A percentile compares a stretch with the other conserved stretches of the same genome.
These are phyloP conservation scores for Garrulus glandarius DNA, from an alignment of 2,797 vertebrate species.

Conservation along the genomic window DNA sequence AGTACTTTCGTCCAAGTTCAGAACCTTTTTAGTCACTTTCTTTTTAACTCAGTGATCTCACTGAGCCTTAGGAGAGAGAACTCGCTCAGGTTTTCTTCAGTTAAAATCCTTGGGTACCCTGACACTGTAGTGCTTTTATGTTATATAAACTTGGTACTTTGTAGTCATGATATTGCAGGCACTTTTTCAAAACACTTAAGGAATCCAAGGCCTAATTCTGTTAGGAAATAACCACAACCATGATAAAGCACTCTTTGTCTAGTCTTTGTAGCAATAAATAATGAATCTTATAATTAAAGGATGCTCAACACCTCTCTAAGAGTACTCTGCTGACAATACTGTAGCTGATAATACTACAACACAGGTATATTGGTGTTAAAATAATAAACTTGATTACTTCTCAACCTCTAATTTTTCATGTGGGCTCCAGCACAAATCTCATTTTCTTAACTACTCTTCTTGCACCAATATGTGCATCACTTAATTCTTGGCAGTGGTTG, in stretches of 20 bases:
- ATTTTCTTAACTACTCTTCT: conserved; percentile 12
- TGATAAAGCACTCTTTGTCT: neutral
- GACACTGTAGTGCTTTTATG: neutral
- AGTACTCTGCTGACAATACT: neutral
- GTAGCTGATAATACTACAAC: neutral
- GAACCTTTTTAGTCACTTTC: neutral
- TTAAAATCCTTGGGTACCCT: neutral
- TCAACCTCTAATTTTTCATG: neutral
- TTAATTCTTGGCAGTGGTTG: neutral
- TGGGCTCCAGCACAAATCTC: neutral
- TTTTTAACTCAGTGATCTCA: neutral
- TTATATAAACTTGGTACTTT: neutral
- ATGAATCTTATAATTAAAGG: neutral
- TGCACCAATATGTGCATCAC: neutral
- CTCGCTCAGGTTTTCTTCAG: neutral
- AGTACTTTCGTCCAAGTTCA: neutral
- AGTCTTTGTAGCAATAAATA: neutral
- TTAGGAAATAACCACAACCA: neutral
- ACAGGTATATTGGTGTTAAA: neutral
- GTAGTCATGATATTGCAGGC: neutral
- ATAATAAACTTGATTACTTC: neutral
- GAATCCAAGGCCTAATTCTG: neutral
- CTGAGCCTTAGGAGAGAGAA: neutral
- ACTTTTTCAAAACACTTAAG: neutral
- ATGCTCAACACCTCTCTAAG: neutral